Base-by-base conservation (phyloP, 2,888 invertebrate genomes). In the Caenorhabditis virilis region DNA sequence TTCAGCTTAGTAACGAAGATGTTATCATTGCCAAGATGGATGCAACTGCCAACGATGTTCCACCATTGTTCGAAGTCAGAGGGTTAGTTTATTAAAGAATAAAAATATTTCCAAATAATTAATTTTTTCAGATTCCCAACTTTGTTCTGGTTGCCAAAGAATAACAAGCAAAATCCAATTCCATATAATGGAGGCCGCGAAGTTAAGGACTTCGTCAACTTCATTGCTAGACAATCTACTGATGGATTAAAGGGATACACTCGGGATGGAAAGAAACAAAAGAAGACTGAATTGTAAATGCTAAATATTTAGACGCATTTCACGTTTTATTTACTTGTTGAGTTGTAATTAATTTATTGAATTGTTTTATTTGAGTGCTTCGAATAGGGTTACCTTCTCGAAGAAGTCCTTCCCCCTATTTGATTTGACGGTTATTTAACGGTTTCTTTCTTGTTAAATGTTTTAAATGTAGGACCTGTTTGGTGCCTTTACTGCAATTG, bases 31-130 rank as follows among this genome's bases (percentile, higher is more conserved):
- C 95, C 1, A 98, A 99, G 85, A 91, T 98, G 87, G 98, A 99
- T 85, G 97, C 97, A 15, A 95, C 97, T 13, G 92, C 93, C 72
- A 99, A 98, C 85, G 98, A 98, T 87, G 95, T 95, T 78, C 94
- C 95, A 71, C 87, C 90, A 71, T 86, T 88, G 9, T 99, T 88
- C 85, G 91, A 95, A 82, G 98, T 98, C 11, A 89, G 90, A 61
- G 98, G 98, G 85, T 87, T 75, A 78, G 55, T 48, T n/a, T 6
- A 18, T n/a, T 27, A n/a, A 7, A 9, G 9, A 20, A 38, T 1
- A 3, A 46, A 2, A 39, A 35, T 46, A 23, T 18, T 36, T 62
- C 27, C 36, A 53, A 39, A 42, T 47, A 50, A 27, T 50, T 63
- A 54, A 62, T 52, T 52, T 45, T 82, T 85, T 54, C 82, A 86